These are phyloP conservation scores for Cynaeus angustus DNA, from an alignment of 2,888 invertebrate species.

Conservation along the genomic window DNA sequence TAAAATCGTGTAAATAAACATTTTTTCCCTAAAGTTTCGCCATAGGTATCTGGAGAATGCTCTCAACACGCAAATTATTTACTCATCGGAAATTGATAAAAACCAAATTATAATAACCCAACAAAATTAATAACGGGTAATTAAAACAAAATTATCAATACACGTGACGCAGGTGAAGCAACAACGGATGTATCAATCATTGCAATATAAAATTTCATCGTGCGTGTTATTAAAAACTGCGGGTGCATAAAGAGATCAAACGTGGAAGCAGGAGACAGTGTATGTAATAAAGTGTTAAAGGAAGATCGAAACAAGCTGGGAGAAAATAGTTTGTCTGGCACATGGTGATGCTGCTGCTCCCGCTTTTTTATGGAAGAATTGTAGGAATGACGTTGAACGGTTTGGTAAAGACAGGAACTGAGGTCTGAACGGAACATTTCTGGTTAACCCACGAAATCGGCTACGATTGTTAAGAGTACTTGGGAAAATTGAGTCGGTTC, in stretches of 20 bases:
- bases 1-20: conserved; percentile 57
- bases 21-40: conserved; percentile 42
- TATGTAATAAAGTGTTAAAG: conserved; percentile 35
- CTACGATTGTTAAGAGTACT: neutral
- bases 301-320: conserved; percentile 34
- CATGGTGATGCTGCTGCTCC: conserved; percentile 35
- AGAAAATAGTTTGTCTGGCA: conserved; percentile 47
- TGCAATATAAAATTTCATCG: conserved; percentile 28
- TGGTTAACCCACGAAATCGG: conserved; percentile 29
- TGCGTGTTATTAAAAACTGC: conserved; percentile 27
- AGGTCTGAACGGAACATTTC: conserved; percentile 22
- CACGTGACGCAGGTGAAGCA: conserved; percentile 26
- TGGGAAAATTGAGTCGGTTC: neutral
- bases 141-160: conserved; percentile 4
- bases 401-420: conserved; percentile 37
- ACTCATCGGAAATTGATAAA: conserved; percentile 31
- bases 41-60: conserved; percentile 34
- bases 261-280: conserved; percentile 17
- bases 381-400: conserved; percentile 39
- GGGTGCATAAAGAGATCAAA: conserved; percentile 31
- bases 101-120: neutral
- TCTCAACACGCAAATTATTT: conserved; percentile 24
- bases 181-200: conserved; percentile 31
- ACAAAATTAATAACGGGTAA: neutral
- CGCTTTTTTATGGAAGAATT: conserved; percentile 41